Evolutionary conservation across 1,140 invertebrate genomes (phyloP).

Genomic region (Lepidurus packardi): DNA sequence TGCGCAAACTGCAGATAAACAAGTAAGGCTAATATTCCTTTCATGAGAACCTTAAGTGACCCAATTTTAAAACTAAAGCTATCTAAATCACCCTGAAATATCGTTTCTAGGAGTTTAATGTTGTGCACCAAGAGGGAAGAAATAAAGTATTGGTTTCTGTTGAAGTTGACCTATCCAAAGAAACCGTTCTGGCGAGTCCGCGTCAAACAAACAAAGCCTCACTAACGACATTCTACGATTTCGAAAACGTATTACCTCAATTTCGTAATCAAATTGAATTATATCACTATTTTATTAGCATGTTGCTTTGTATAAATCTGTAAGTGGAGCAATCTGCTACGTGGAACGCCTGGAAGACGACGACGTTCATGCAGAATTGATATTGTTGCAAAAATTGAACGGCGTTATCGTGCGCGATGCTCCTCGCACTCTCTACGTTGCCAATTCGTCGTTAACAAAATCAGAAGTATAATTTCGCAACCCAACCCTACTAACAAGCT

Average conservation of each 20-base stretch:
- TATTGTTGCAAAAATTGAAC: slow-evolving; percentile 26
- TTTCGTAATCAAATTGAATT: not conserved
- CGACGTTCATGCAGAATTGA: slow-evolving; percentile 3
- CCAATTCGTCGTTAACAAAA: slow-evolving; percentile 26
- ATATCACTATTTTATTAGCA: not conserved
- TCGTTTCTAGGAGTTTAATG: not conserved
- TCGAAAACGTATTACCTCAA: slow-evolving; percentile 28
- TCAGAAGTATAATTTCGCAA: not conserved
- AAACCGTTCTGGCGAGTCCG: slow-evolving; percentile 27
- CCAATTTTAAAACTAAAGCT: not conserved
- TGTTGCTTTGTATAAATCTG: slow-evolving; percentile 28
- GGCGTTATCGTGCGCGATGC: slow-evolving; percentile 28
- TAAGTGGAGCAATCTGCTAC: slow-evolving; percentile 26
- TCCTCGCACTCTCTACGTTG: slow-evolving; percentile 27
- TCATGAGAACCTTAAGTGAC: not conserved
- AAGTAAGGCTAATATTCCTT: not conserved
- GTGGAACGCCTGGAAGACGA: slow-evolving; percentile 23
- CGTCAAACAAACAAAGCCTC: not conserved
- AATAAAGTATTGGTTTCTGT: slow-evolving; percentile 28
- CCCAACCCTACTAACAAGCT: not conserved
- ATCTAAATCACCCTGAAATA: not conserved
- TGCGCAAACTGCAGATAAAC: not conserved
- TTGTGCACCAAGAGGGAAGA: slow-evolving; percentile 31
- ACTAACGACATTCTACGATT: slow-evolving; percentile 31
- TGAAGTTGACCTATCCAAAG: slow-evolving; percentile 9